Evolutionary conservation across 2,113 vertebrate species (phyloP).

Genomic region (Chaetops frenatus): DNA sequence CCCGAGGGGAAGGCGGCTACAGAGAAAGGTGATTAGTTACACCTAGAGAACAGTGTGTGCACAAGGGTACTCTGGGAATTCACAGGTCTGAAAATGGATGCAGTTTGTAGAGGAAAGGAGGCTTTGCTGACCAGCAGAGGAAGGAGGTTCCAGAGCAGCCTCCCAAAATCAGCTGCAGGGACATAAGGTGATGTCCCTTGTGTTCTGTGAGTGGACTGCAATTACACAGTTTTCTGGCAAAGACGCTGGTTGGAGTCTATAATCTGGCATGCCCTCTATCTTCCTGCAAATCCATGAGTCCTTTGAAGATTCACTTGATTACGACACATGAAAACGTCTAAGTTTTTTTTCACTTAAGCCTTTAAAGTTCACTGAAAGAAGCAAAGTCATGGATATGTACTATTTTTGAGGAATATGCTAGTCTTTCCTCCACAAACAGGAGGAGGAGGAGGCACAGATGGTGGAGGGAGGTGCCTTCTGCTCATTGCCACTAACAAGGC

Average conservation of each 20-base stretch:
- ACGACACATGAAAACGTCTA: rapidly evolving
- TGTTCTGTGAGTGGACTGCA: background rate
- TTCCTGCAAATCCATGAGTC: background rate
- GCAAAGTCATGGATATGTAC: background rate
- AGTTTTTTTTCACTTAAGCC: background rate
- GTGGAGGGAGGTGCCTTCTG: background rate
- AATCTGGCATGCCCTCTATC: background rate
- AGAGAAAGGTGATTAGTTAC: background rate
- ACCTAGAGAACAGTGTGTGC: background rate
- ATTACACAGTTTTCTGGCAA: background rate
- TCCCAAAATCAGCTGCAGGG: background rate
- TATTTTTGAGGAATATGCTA: background rate
- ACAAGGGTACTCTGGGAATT: background rate
- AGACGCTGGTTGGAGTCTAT: background rate
- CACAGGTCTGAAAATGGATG: background rate
- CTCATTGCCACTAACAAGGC: background rate
- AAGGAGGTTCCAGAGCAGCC: background rate
- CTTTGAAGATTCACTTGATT: background rate
- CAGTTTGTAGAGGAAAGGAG: background rate
- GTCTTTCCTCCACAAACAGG: background rate
- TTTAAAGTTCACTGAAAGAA: background rate
- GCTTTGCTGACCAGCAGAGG: background rate
- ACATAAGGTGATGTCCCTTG: background rate
- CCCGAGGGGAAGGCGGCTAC: background rate
- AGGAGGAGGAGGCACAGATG: background rate